Evolutionary conservation across 2,888 invertebrate genomes (phyloP).

Genomic region (Caenorhabditis becei): DNA sequence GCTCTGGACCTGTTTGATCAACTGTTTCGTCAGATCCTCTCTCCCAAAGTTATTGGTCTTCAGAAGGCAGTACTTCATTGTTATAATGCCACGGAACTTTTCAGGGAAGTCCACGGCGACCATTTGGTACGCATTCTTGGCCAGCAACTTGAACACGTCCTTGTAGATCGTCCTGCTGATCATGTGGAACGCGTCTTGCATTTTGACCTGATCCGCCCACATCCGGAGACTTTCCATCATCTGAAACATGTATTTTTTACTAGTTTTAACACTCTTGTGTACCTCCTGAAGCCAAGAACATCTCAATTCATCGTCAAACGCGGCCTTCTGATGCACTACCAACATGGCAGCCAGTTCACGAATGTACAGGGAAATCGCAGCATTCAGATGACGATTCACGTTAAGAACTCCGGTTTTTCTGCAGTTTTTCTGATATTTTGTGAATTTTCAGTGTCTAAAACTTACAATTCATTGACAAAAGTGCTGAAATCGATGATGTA

Average conservation of each 20-base stretch:
- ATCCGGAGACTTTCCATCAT: slow-evolving; percentile 33
- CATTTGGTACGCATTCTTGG: slow-evolving; percentile 50
- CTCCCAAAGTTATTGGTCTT: slow-evolving; percentile 61
- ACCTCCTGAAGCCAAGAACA: slow-evolving; percentile 51
- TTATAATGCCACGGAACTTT: slow-evolving; percentile 52
- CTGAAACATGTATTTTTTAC: not conserved
- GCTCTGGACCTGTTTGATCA: slow-evolving; percentile 46
- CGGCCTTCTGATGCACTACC: slow-evolving; percentile 29
- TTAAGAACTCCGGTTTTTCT: slow-evolving; percentile 47
- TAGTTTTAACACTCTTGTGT: not conserved
- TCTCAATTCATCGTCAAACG: slow-evolving; percentile 37
- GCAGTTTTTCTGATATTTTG: not conserved
- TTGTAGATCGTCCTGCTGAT: slow-evolving; percentile 22
- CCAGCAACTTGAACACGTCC: slow-evolving; percentile 32
- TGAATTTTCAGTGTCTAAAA: not conserved
- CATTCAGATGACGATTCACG: slow-evolving; percentile 27
- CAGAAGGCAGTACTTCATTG: slow-evolving; percentile 63
- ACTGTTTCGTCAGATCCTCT: slow-evolving; percentile 41
- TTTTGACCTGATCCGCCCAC: slow-evolving; percentile 24
- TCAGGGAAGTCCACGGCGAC: slow-evolving; percentile 61
- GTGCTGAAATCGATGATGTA: slow-evolving; percentile 40
- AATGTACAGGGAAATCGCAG: slow-evolving; percentile 8
- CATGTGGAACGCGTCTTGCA: slow-evolving; percentile 37
- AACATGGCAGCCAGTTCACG: slow-evolving; percentile 32
- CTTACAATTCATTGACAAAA: slow-evolving; percentile 45